phyloP scores from a whole-genome alignment of 2,113 vertebrate species.

The Nipponia nippon region DNA sequence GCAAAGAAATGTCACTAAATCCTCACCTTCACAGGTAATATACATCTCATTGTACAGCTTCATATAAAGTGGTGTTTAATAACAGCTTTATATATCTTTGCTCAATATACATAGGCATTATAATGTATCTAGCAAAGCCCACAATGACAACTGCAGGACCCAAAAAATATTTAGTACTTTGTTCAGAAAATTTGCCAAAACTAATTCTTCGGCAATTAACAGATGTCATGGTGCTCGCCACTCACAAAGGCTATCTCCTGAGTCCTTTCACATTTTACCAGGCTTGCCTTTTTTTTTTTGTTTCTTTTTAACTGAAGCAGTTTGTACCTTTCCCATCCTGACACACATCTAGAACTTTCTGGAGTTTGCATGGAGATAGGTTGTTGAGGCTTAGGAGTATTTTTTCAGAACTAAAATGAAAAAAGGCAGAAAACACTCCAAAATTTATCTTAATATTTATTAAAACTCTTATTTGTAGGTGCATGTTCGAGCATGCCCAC shows the following conservation, averaged over 20 bases:
- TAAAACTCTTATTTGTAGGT: neutral
- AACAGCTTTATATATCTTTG: neutral
- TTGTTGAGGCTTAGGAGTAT: neutral
- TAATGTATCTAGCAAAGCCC: neutral
- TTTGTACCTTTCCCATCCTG: neutral
- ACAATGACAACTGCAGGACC: neutral
- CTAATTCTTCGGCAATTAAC: neutral
- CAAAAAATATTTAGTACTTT: neutral
- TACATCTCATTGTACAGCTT: neutral
- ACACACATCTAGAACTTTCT: neutral
- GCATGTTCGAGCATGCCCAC: accelerated
- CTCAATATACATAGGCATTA: accelerated
- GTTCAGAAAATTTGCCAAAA: neutral
- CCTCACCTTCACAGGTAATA: neutral
- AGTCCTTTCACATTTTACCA: neutral
- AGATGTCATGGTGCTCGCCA: accelerated
- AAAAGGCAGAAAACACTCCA: neutral
- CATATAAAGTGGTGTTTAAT: neutral
- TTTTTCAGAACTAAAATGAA: neutral
- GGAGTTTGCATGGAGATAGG: neutral
- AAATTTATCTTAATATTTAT: neutral
- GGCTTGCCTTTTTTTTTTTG: accelerated
- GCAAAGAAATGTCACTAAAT: neutral
- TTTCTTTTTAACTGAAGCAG: too few species aligned
- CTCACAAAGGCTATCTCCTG: neutral